These are phyloP conservation scores for Psittacus erithacus DNA, from an alignment of 2,113 vertebrate genomes.

Conservation along the genomic window DNA sequence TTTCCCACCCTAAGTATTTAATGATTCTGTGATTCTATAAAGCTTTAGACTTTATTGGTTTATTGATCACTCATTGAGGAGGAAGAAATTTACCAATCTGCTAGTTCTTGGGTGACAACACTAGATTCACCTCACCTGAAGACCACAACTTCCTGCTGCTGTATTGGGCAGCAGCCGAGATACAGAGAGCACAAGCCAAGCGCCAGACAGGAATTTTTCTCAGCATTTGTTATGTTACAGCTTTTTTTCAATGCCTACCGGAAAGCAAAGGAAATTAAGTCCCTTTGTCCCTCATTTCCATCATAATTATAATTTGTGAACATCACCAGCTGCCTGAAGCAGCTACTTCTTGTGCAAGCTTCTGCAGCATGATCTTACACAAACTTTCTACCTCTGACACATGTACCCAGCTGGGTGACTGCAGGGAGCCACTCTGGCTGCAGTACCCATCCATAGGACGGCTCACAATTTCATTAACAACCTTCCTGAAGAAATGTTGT, in stretches of 20 bases:
- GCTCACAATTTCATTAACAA: not conserved
- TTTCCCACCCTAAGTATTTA: no score
- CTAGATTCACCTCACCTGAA: accelerated
- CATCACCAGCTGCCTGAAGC: not conserved
- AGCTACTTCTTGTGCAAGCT: not conserved
- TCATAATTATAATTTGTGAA: not conserved
- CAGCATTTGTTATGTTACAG: not conserved
- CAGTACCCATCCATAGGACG: not conserved
- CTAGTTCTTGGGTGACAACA: not conserved
- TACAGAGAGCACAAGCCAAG: not conserved
- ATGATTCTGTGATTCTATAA: not conserved
- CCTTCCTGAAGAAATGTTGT: not conserved
- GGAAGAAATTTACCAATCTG: not conserved
- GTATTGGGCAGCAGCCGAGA: accelerated
- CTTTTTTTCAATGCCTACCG: not conserved
- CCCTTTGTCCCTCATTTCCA: not conserved
- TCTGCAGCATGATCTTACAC: not conserved
- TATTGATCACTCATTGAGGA: not conserved
- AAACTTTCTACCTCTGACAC: not conserved
- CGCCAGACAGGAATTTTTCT: not conserved
- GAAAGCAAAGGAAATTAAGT: not conserved
- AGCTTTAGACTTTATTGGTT: not conserved
- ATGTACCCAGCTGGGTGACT: not conserved
- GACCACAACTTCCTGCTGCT: not conserved
- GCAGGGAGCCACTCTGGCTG: not conserved